Base-by-base conservation (phyloP, 2,888 invertebrate species). In the Limnephilus auricula region DNA sequence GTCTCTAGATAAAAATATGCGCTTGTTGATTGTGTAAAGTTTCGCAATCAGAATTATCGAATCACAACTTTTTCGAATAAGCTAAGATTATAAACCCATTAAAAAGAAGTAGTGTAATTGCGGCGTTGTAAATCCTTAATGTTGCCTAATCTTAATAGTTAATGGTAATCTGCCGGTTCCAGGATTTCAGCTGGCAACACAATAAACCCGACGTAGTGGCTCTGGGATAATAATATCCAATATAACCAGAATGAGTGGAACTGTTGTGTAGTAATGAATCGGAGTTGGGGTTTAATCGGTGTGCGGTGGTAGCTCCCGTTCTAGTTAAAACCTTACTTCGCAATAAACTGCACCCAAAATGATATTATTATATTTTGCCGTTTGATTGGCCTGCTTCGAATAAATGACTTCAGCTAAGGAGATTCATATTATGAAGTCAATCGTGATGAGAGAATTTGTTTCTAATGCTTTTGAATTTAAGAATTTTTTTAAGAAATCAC, bases 281-380 rank as follows among this genome's bases (percentile, higher is more conserved):
- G 85, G 31, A 25, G 85, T 91, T 84, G 89, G 91, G 91, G 85
- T 91, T 91, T 91, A 91, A 91, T 91, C 89, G 89, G 89, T 45
- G 18, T 15, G 50, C 50, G 50, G 50, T 50, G 79, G 91, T 65
- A 31, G 30, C 91, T 45, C 83, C 89, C 91, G 79, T 82, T 89
- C 80, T 32, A 89, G 50, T 89, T 80, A 15, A 79, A 18, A 32
- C 40, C 37, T 34, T 50, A 82, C 50, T 40, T 45, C 45, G 45
- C 34, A 30, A 40, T 50, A 86, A 31, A 90, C 90, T 90, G 90
- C 90, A 80, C 87, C 50, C 45, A 87, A 34, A 34, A 82, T 37
- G 82, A 9, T 15, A 82, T 78, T 87, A 65, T 65, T 65, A 65
- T 65, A 65, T 65, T 65, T 25, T 25, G 65, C 10, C 25, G 25